phyloP scores from a whole-genome alignment of 2,888 invertebrate genomes.

The Carabus problematicus region DNA sequence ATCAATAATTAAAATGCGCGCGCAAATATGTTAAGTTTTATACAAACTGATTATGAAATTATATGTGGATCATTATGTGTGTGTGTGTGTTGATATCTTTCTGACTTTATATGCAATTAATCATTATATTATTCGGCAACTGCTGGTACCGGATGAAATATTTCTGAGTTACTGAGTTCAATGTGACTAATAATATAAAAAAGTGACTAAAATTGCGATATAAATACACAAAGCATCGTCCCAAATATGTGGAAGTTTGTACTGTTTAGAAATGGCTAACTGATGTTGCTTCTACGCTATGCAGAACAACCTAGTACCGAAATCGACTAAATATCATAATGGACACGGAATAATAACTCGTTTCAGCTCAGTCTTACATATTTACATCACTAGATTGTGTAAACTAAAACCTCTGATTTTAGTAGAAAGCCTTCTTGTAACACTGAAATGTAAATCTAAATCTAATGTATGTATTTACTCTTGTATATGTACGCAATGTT shows the following conservation, averaged over 20 bases:
- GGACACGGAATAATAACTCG: slow-evolving; percentile 43
- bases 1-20: no score
- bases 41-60: no score
- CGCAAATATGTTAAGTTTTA: no score
- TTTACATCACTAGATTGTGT: slow-evolving; percentile 44
- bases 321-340: slow-evolving; percentile 40
- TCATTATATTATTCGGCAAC: background rate
- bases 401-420: slow-evolving; percentile 33
- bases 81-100: background rate
- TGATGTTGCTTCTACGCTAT: slow-evolving; percentile 42
- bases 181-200: slow-evolving; percentile 33
- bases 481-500: background rate
- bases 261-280: slow-evolving; percentile 44
- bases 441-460: slow-evolving; percentile 40
- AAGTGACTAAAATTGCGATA: slow-evolving; percentile 40
- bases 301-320: slow-evolving; percentile 41
- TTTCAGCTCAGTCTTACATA: slow-evolving; percentile 45
- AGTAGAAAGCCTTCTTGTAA: slow-evolving; percentile 42
- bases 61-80: no score
- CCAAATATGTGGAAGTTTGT: slow-evolving; percentile 43
- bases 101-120: background rate
- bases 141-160: background rate
- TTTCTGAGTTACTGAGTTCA: background rate
- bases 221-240: slow-evolving; percentile 39
- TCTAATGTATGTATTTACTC: background rate